Evolutionary conservation across 2,113 vertebrate species (phyloP), one percentile per base, ranked within the genome.

Genomic region (Xenopus laevis): DNA sequence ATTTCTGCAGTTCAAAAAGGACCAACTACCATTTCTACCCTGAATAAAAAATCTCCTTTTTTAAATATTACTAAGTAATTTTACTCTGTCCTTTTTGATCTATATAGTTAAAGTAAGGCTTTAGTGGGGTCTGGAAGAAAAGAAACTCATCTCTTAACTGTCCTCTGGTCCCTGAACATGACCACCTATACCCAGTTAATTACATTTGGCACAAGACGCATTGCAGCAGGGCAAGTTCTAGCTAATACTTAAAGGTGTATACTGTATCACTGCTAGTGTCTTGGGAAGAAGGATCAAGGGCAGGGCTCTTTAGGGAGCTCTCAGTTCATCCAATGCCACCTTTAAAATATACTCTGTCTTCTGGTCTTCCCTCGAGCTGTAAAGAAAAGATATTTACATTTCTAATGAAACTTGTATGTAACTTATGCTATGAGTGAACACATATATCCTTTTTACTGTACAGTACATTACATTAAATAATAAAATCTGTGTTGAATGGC

Each of bases 281-380:
- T 44, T 13, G 52, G 58, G 46, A 65, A n/a, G n/a, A n/a, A n/a
- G n/a, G n/a, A n/a, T n/a, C n/a, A n/a, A n/a, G n/a, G n/a, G n/a
- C n/a, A 76, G 16, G 30, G 12, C 11, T 50, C 47, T 50, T 10
- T 10, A 50, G 11, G 47, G 47, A 7, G 47, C 47, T n/a, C 47
- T n/a, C 44, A 20, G 44, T 17, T 62, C 5, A 59, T 70, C 0
- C 53, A 47, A 7, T 63, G 21, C 52, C 9, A 20, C 0, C 65
- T 87, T 85, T 91, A 98, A 92, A 98, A 97, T 87, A 98, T 94
- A 79, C 96, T 98, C 82, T 98, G 96, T 71, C 96, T 84, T 75
- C 96, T 89, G 90, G 87, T 94, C 85, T 97, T 98, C 75, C 95
- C 95, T 81, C 95, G 94, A 82, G 91, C 96, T 98, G 82, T 66